Evolutionary conservation across 2,113 vertebrate species (phyloP).

Genomic region (Coregonus clupeaformis): DNA sequence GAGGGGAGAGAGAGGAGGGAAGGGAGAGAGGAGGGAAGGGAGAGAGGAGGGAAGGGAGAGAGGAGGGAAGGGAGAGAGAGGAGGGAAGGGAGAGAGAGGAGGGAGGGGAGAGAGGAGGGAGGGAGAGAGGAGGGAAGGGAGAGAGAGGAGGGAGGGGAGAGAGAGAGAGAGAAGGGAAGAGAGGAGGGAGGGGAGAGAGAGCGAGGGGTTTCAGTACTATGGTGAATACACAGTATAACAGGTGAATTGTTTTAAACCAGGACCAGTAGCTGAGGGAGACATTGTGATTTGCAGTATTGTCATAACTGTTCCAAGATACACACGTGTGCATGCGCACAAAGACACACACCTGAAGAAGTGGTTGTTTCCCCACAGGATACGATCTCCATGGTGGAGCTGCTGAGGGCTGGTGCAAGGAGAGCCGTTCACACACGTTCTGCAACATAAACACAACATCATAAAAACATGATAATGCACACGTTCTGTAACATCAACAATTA

Average conservation of each 20-base stretch:
- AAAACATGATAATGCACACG: neutral
- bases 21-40: neutral
- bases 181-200: neutral
- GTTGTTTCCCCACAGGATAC: conserved; percentile 89
- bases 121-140: neutral
- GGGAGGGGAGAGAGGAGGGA: neutral
- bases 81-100: neutral
- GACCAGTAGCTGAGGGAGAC: too few species aligned
- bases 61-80: neutral
- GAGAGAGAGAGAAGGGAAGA: neutral
- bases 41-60: neutral
- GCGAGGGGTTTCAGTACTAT: neutral
- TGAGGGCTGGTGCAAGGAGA: conserved; percentile 75
- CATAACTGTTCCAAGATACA: neutral
- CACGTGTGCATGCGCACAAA: too few species aligned
- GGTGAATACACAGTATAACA: neutral
- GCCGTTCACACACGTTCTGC: conserved; percentile 85
- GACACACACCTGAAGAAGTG: conserved; percentile 84
- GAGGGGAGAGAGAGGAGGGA: neutral
- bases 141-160: too few species aligned
- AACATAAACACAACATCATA: conserved; percentile 22
- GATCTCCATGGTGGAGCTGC: conserved; percentile 85
- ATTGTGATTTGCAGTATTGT: neutral
- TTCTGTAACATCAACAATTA: neutral
- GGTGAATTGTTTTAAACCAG: neutral